These are phyloP conservation scores for Rhinogobio ventralis DNA, from an alignment of 2,797 vertebrate genomes.

Conservation along the genomic window DNA sequence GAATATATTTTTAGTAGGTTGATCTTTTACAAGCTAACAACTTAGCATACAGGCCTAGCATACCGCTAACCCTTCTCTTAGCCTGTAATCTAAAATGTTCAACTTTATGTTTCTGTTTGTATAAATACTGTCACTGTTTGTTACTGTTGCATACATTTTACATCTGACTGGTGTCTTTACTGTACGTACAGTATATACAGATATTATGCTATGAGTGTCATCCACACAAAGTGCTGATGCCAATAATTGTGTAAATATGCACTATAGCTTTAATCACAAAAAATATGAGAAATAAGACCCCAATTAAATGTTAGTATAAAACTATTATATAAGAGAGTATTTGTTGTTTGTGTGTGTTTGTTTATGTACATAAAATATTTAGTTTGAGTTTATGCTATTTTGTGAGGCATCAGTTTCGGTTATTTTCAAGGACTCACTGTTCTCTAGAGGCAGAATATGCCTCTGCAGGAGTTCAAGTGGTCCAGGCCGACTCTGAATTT, in stretches of 20 bases:
- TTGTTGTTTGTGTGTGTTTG: neutral
- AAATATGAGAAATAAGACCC: neutral
- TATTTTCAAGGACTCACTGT: slow-evolving; percentile 65
- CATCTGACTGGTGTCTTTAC: neutral
- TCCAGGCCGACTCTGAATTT: slow-evolving; percentile 84
- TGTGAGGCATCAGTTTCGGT: slow-evolving; percentile 1
- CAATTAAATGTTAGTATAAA: neutral
- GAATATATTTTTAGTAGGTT: neutral
- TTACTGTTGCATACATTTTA: neutral
- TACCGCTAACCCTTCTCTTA: neutral
- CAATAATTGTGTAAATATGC: neutral
- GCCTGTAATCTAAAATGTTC: neutral
- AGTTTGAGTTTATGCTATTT: neutral
- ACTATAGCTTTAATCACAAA: neutral
- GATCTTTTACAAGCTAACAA: neutral
- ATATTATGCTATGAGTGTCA: neutral
- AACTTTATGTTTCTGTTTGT: neutral
- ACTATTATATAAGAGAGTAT: neutral
- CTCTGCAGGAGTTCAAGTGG: slow-evolving; percentile 86
- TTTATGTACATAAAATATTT: neutral
- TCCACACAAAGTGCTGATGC: no score
- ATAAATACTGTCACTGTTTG: neutral
- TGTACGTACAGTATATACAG: neutral
- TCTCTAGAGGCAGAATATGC: slow-evolving; percentile 85
- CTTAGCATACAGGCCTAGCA: neutral